phyloP scores from a whole-genome alignment of 1,140 invertebrate species.

The Mactra quadrangularis region DNA sequence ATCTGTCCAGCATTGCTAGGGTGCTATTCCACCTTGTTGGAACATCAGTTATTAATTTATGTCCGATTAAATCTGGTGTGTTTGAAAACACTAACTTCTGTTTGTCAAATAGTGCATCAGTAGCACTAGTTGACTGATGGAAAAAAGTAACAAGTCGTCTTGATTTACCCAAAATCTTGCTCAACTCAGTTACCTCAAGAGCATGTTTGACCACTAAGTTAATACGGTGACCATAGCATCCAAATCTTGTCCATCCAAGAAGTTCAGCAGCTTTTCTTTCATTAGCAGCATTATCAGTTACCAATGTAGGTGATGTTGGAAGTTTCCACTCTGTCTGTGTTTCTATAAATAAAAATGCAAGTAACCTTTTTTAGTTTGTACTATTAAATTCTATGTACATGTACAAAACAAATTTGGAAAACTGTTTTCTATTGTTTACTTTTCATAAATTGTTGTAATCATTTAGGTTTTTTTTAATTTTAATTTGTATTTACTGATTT shows the following conservation, averaged over 20 bases:
- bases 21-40: conserved; percentile 45
- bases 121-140: conserved; percentile 39
- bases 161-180: conserved; percentile 9
- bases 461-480: not conserved
- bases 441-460: not conserved
- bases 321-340: conserved; percentile 1
- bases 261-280: conserved; percentile 41
- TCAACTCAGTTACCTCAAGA: conserved; percentile 9
- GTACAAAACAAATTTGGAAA: not conserved
- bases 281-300: conserved; percentile 54
- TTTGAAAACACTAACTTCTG: conserved; percentile 2
- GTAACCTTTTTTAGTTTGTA: not conserved
- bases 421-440: not conserved
- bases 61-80: conserved; percentile 2
- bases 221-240: conserved; percentile 54
- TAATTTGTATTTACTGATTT: too few relatives aligned
- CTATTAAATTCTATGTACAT: not conserved
- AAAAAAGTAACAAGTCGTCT: conserved; percentile 43
- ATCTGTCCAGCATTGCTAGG: conserved; percentile 27
- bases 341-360: not conserved
- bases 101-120: conserved; percentile 25
- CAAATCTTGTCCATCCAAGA: conserved; percentile 30
- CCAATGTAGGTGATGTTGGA: conserved; percentile 13
- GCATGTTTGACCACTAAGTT: conserved; percentile 46
- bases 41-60: conserved; percentile 37